Percentiles rank a stretch among this genome's conserved stretches.
phyloP scores from a whole-genome alignment of 2,797 vertebrate genomes.

The Myotis pilosus region DNA sequence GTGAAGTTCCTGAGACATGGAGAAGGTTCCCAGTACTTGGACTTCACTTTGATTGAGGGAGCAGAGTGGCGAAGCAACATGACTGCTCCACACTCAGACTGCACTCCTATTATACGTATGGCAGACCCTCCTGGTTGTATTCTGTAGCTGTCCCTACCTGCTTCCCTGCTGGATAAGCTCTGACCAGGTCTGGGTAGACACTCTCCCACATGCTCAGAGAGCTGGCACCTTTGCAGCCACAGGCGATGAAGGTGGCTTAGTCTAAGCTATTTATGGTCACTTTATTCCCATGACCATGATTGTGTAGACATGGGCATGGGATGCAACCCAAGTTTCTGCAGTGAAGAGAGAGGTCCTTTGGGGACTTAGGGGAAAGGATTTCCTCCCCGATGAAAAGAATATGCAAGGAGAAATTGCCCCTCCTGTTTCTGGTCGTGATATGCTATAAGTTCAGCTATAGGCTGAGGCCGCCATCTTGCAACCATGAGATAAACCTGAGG shows the following conservation, averaged over 20 bases:
- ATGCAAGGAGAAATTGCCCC: neutral
- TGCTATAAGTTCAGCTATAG: neutral
- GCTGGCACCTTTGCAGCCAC: neutral
- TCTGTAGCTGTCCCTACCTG: too few relatives aligned
- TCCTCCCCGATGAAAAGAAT: neutral
- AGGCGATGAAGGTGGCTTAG: rapidly evolving
- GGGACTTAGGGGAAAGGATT: neutral
- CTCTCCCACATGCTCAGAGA: neutral
- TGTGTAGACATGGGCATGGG: neutral
- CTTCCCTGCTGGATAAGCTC: neutral
- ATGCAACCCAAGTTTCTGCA: neutral
- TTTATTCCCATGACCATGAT: rapidly evolving
- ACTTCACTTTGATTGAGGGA: neutral
- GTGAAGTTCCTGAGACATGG: neutral
- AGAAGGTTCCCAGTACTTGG: neutral
- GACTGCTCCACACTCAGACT: neutral
- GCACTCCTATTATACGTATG: rapidly evolving
- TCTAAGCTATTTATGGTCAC: neutral
- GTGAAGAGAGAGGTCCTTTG: neutral
- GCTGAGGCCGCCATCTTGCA: rapidly evolving
- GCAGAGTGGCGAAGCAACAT: neutral
- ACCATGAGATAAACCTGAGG: neutral
- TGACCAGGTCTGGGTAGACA: neutral
- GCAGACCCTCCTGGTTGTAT: neutral
- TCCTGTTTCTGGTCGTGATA: neutral